Evolutionary conservation across 2,113 vertebrate genomes (phyloP).

Genomic region (Sula dactylatra): DNA sequence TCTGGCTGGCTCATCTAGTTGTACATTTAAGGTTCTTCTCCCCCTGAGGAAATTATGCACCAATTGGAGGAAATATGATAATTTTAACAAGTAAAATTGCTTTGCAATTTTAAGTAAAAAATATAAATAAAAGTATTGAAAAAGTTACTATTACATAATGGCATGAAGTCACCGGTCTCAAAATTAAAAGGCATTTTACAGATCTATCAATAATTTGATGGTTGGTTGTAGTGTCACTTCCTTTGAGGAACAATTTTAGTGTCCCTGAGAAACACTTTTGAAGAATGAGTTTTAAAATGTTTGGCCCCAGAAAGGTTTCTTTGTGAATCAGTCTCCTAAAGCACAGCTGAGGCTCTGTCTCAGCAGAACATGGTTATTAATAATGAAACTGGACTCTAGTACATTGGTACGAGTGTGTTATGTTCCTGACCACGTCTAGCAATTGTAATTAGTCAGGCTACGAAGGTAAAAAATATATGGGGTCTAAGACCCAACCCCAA

Average conservation of each 20-base stretch:
- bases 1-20: not conserved
- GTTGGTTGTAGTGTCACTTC: not conserved
- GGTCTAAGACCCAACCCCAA: not conserved
- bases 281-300: not conserved
- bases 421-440: not conserved
- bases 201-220: not conserved
- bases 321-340: not conserved
- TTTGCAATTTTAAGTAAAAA: not conserved
- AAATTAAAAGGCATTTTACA: not conserved
- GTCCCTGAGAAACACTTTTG: not conserved
- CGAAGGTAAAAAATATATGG: fast-evolving
- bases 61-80: not conserved
- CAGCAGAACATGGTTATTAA: not conserved
- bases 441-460: not conserved
- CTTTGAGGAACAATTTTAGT: not conserved
- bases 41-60: not conserved
- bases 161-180: not conserved
- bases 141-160: not conserved
- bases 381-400: not conserved
- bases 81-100: not conserved
- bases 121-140: not conserved
- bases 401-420: fast-evolving
- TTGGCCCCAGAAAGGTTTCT: not conserved
- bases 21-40: not conserved
- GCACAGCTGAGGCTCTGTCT: not conserved